Evolutionary conservation across 2,888 invertebrate genomes (phyloP).

Genomic region (Margaritifera margaritifera): DNA sequence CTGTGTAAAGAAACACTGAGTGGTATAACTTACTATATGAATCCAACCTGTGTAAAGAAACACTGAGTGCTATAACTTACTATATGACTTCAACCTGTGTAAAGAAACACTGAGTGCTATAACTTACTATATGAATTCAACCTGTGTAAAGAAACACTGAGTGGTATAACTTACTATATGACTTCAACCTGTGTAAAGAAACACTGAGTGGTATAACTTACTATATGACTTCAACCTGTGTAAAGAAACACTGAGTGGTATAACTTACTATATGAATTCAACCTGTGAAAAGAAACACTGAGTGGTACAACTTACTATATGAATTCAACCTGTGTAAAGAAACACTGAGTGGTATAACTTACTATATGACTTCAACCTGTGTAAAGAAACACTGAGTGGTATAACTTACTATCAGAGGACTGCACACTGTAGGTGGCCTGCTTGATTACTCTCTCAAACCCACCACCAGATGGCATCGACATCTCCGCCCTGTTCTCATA

Average conservation of each 20-base stretch:
- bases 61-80: constrained; percentile 11
- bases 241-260: too few species aligned
- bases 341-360: too few species aligned
- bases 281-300: too few species aligned
- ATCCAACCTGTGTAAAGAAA: too few species aligned
- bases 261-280: constrained; percentile 21
- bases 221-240: constrained; percentile 6
- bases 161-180: constrained; percentile 20
- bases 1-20: too few species aligned
- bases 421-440: constrained; percentile 41
- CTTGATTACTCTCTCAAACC: constrained; percentile 41
- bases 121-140: constrained; percentile 22
- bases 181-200: too few species aligned
- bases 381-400: too few species aligned
- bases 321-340: too few species aligned
- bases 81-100: constrained; percentile 1
- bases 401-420: constrained; percentile 35
- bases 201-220: constrained; percentile 6
- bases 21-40: constrained; percentile 21
- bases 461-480: constrained; percentile 4
- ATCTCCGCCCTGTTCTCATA: too few species aligned
- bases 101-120: too few species aligned
- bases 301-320: constrained; percentile 20
- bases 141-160: too few species aligned
- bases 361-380: too few species aligned